These are phyloP conservation scores for Gephyroberyx darwinii DNA, from an alignment of 2,797 vertebrate species.

Conservation along the genomic window DNA sequence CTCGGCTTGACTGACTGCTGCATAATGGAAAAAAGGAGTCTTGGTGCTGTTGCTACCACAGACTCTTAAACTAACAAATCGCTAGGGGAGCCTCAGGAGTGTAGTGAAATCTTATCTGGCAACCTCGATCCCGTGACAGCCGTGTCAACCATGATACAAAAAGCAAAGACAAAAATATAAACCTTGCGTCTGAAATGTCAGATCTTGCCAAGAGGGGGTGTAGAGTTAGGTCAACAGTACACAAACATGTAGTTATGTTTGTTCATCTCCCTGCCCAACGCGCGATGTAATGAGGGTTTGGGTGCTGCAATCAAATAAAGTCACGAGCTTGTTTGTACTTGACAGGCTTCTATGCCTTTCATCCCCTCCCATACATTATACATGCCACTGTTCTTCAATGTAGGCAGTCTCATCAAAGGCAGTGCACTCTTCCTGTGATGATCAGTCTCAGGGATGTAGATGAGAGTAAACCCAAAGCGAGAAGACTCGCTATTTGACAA, in stretches of 20 bases:
- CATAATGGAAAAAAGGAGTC: conserved; percentile 75
- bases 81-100: conserved; percentile 46
- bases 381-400: conserved; percentile 23
- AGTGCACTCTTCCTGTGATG: conserved; percentile 12
- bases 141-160: conserved; percentile 45
- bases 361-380: conserved; percentile 41
- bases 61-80: conserved; percentile 65
- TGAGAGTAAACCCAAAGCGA: conserved; percentile 35
- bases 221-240: conserved; percentile 14
- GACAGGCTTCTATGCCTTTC: conserved; percentile 38
- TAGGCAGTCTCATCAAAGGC: conserved; percentile 19
- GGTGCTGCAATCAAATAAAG: conserved; percentile 29
- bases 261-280: conserved; percentile 19
- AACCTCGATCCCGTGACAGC: conserved; percentile 39
- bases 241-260: conserved; percentile 45
- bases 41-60: conserved; percentile 34
- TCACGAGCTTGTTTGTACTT: conserved; percentile 27
- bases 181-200: conserved; percentile 19
- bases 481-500: not conserved
- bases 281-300: conserved; percentile 24
- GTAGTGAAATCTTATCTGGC: conserved; percentile 51
- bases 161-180: not conserved
- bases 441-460: conserved; percentile 31
- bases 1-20: conserved; percentile 68
- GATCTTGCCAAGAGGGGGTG: not conserved